A percentile compares a stretch with the other conserved stretches of the same genome.
Evolutionary conservation across 2,113 vertebrate genomes (phyloP).

Genomic region (Nesoenas mayeri): DNA sequence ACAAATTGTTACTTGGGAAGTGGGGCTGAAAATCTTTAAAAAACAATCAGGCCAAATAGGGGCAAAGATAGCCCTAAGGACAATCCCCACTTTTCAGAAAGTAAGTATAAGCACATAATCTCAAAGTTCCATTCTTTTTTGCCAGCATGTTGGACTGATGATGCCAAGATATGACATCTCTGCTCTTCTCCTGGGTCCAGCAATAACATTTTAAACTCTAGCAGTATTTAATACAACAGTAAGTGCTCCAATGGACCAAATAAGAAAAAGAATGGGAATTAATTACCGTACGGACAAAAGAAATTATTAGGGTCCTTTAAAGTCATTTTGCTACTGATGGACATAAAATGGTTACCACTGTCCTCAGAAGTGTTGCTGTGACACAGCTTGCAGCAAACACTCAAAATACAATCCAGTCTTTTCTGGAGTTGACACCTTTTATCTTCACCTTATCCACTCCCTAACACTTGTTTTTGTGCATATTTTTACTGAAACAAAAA

Average conservation of each 20-base stretch:
- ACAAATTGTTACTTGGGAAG: neutral
- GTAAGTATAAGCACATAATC: neutral
- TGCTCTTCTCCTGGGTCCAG: neutral
- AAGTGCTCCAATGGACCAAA: neutral
- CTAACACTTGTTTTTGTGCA: neutral
- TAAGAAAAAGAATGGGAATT: neutral
- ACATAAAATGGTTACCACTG: neutral
- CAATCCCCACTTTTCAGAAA: neutral
- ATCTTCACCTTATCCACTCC: neutral
- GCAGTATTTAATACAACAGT: neutral
- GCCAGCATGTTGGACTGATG: neutral
- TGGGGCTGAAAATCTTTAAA: neutral
- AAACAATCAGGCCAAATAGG: neutral
- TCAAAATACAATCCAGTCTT: neutral
- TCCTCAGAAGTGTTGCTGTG: neutral
- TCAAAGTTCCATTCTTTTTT: neutral
- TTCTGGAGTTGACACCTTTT: neutral
- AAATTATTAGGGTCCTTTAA: neutral
- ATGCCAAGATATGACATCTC: slow-evolving; percentile 21
- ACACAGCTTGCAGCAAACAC: neutral
- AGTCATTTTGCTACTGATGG: neutral
- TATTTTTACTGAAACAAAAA: neutral
- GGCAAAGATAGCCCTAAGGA: neutral
- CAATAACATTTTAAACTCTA: neutral
- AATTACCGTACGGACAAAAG: neutral